Conservation (phyloP, 2,888 invertebrate genomes). For the Psylliodes chrysocephalus region DNA sequence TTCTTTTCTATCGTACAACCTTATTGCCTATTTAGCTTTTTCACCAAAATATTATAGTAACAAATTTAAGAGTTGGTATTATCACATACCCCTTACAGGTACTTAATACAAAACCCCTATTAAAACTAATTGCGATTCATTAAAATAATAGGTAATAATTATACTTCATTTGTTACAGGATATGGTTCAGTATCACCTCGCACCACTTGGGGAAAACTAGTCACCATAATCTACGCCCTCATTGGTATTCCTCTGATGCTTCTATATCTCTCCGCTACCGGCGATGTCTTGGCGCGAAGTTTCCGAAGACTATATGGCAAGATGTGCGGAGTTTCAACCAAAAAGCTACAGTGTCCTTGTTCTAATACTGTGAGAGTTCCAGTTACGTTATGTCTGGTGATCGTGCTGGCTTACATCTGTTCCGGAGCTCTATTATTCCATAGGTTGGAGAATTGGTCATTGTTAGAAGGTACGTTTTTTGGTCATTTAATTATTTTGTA, state of each 20-base stretch:
- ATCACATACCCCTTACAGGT: too few species aligned
- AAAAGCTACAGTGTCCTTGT: slow-evolving; percentile 62
- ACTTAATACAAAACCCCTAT: too few species aligned
- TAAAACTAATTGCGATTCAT: too few species aligned
- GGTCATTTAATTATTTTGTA: background rate
- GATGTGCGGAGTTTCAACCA: slow-evolving; percentile 75
- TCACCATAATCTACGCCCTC: slow-evolving; percentile 86
- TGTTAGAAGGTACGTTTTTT: slow-evolving; percentile 76
- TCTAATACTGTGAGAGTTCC: slow-evolving; percentile 81
- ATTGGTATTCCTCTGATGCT: slow-evolving; percentile 90
- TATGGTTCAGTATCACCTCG: slow-evolving; percentile 86
- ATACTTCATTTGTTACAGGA: slow-evolving; percentile 67
- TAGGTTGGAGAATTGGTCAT: slow-evolving; percentile 90
- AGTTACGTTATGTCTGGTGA: slow-evolving; percentile 84
- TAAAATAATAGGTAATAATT: too few species aligned
- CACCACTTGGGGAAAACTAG: slow-evolving; percentile 82
- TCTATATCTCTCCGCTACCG: slow-evolving; percentile 87
- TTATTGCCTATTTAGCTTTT: too few species aligned
- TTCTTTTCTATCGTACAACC: too few species aligned
- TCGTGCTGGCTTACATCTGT: slow-evolving; percentile 87
- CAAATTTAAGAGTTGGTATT: too few species aligned
- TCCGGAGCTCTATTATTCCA: slow-evolving; percentile 91
- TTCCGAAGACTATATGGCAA: slow-evolving; percentile 53
- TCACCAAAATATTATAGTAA: too few species aligned
- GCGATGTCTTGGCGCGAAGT: slow-evolving; percentile 81